Conservation (phyloP, 2,113 vertebrate species). For the Cebidichthys violaceus region DNA sequence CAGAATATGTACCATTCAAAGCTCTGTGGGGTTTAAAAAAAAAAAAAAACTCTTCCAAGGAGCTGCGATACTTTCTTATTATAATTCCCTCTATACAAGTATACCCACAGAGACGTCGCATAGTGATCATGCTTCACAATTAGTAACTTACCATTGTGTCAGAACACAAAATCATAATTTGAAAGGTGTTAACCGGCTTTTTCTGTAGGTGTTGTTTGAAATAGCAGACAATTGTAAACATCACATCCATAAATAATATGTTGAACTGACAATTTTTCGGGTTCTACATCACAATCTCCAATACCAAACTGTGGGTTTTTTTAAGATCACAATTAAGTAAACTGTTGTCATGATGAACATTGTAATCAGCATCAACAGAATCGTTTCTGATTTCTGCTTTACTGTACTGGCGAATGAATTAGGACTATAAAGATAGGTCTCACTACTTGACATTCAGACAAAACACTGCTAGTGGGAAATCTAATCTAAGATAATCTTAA, state of each 20-base stretch:
- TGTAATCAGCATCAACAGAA: not conserved
- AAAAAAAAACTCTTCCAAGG: not conserved
- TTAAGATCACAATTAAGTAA: not conserved
- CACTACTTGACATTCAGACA: slow-evolving; percentile 9
- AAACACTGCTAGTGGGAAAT: not conserved
- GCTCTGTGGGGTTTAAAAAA: slow-evolving; percentile 10
- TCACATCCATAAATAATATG: not conserved
- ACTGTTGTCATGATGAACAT: not conserved
- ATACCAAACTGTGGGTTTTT: not conserved
- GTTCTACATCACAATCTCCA: not conserved
- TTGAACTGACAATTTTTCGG: not conserved
- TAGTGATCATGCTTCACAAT: not conserved
- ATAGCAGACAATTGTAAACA: not conserved
- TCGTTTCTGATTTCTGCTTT: slow-evolving; percentile 3
- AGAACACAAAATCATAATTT: not conserved
- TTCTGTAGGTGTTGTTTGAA: not conserved
- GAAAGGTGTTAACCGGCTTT: not conserved
- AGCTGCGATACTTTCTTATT: slow-evolving; percentile 18
- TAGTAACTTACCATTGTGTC: not conserved
- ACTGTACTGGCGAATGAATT: slow-evolving; percentile 3
- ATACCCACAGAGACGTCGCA: not conserved
- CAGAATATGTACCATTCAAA: slow-evolving; percentile 6
- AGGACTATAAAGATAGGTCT: not conserved
- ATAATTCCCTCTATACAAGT: not conserved
- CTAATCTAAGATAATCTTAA: slow-evolving; percentile 6